Conservation (phyloP, 2,797 vertebrate genomes). For the Psittacula derbiana region DNA sequence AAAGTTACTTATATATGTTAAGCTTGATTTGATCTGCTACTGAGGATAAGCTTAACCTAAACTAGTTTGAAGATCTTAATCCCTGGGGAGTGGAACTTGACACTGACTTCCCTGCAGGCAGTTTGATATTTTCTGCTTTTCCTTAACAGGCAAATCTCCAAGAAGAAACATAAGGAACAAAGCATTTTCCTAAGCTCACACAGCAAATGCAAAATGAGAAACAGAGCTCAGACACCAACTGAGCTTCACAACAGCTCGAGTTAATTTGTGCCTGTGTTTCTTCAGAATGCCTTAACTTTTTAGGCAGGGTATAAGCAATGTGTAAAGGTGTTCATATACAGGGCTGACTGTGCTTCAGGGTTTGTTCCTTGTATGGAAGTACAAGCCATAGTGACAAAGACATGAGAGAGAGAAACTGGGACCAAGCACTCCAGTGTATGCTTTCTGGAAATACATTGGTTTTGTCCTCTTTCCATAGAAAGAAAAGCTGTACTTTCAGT, state of each 20-base stretch:
- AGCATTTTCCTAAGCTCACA: neutral
- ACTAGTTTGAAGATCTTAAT: neutral
- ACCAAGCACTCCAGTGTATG: neutral
- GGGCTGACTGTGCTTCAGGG: neutral
- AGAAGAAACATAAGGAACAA: neutral
- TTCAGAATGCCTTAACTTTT: neutral
- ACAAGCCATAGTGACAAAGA: neutral
- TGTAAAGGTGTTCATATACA: neutral
- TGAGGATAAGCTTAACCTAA: neutral
- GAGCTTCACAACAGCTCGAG: neutral
- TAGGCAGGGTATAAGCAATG: neutral
- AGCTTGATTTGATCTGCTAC: neutral
- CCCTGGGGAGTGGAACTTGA: neutral
- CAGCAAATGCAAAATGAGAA: constrained; percentile 23
- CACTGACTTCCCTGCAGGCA: neutral
- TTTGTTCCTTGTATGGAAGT: neutral
- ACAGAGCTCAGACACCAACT: neutral
- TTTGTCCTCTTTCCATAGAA: neutral
- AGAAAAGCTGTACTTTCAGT: neutral
- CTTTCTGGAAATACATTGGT: neutral
- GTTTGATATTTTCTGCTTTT: neutral
- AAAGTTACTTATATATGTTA: neutral
- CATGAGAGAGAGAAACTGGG: neutral
- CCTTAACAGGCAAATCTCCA: neutral
- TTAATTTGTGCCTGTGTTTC: neutral